Evolutionary conservation across 1,140 invertebrate species (phyloP).

Genomic region (Anastrepha obliqua): DNA sequence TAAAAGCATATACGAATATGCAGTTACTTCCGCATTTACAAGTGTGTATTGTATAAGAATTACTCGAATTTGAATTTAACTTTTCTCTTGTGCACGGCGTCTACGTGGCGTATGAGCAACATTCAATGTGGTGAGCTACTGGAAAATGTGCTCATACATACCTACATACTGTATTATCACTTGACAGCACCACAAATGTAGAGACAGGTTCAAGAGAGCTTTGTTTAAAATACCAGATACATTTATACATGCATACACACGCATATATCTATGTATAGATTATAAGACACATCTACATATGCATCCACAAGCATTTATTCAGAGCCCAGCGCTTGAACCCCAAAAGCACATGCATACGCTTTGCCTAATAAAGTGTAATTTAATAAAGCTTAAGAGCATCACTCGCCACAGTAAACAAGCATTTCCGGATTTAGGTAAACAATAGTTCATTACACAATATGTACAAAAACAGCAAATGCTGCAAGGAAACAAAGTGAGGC

Average conservation of each 20-base stretch:
- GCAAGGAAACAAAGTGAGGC: neutral
- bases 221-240: no score
- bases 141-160: no score
- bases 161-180: no score
- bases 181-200: no score
- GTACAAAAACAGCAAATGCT: neutral
- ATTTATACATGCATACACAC: no score
- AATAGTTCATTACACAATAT: constrained; percentile 17
- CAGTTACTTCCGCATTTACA: constrained; percentile 3
- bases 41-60: neutral
- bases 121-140: neutral
- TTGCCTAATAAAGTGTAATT: neutral
- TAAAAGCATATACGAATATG: neutral
- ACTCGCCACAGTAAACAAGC: neutral
- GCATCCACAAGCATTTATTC: no score
- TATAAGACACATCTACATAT: no score
- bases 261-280: no score
- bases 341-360: no score
- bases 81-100: neutral
- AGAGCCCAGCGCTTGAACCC: no score
- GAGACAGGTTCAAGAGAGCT: no score
- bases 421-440: constrained; percentile 25
- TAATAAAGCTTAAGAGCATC: neutral
- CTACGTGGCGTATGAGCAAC: neutral
- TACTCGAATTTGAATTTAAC: neutral